Percentiles rank a stretch among this genome's conserved stretches.
These are phyloP conservation scores for Polypterus bichir DNA, from an alignment of 2,113 vertebrate genomes.

Conservation along the genomic window DNA sequence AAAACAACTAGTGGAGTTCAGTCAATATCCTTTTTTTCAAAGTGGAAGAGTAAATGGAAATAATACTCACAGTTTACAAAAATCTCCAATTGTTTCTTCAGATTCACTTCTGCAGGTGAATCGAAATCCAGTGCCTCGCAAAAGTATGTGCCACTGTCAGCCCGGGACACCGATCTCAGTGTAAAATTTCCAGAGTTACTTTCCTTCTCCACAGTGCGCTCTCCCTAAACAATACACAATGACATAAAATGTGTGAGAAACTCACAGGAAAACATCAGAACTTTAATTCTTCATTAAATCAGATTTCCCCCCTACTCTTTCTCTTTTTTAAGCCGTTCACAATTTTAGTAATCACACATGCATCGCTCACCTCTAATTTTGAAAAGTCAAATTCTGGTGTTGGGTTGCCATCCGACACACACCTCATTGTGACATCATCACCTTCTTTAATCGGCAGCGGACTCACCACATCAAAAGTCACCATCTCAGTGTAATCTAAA, in stretches of 20 bases:
- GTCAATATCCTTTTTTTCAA: no score
- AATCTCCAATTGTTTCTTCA: slow-evolving; percentile 35
- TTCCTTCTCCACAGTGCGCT: not conserved
- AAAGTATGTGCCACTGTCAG: slow-evolving; percentile 38
- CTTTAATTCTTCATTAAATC: not conserved
- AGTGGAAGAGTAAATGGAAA: no score
- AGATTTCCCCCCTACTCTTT: not conserved
- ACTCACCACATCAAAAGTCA: slow-evolving; percentile 46
- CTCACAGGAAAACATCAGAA: not conserved
- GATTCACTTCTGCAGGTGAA: slow-evolving; percentile 10
- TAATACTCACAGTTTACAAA: slow-evolving; percentile 58
- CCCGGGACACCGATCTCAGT: slow-evolving; percentile 39
- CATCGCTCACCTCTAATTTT: slow-evolving; percentile 35
- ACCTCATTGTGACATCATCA: slow-evolving; percentile 54
- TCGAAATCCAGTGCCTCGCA: slow-evolving; percentile 60
- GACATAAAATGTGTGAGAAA: not conserved
- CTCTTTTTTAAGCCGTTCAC: not conserved
- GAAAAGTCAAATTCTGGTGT: slow-evolving; percentile 49
- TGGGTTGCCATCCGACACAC: slow-evolving; percentile 64
- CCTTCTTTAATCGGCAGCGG: slow-evolving; percentile 57
- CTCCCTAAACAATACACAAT: slow-evolving; percentile 20
- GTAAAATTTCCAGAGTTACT: slow-evolving; percentile 19
- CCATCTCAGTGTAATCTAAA: slow-evolving; percentile 61
- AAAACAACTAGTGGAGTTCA: no score
- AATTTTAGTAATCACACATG: not conserved